A percentile compares a stretch with the other conserved stretches of the same genome.
Conservation (phyloP, 2,113 vertebrate species). For the Suricata suricatta region DNA sequence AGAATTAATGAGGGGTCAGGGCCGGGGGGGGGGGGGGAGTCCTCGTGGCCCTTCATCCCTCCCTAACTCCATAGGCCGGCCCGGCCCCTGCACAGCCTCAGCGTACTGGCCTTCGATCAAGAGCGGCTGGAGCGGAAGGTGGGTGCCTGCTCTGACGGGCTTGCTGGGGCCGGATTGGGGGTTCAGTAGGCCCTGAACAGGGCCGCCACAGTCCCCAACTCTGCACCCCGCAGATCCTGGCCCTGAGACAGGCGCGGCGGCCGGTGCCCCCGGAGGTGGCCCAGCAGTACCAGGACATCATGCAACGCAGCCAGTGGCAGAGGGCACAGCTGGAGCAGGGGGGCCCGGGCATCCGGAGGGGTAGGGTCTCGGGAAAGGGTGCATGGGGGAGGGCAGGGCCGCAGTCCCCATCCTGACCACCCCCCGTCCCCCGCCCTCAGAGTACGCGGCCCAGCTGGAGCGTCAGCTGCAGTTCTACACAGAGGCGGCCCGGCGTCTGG, state of each 20-base stretch:
- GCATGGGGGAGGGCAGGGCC: fast-evolving
- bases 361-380: constrained; percentile 71
- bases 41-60: not conserved
- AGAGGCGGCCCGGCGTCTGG: constrained; percentile 89
- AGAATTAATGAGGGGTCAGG: not conserved
- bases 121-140: constrained; percentile 93
- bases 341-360: constrained; percentile 84
- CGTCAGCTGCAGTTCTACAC: constrained; percentile 87
- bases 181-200: not conserved
- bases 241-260: constrained; percentile 84
- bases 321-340: constrained; percentile 88
- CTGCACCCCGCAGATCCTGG: constrained; percentile 82
- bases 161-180: fast-evolving
- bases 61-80: constrained; percentile 73
- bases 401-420: not conserved
- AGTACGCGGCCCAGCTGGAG: constrained; percentile 88
- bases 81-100: constrained; percentile 91
- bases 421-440: constrained; percentile 70
- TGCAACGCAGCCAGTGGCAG: constrained; percentile 91
- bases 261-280: constrained; percentile 87
- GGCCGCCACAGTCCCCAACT: not conserved
- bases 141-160: not conserved
- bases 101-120: constrained; percentile 90
- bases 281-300: constrained; percentile 87
- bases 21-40: too few relatives aligned